Conservation (phyloP, 2,888 invertebrate genomes). For the Aspidiotus rigidus region DNA sequence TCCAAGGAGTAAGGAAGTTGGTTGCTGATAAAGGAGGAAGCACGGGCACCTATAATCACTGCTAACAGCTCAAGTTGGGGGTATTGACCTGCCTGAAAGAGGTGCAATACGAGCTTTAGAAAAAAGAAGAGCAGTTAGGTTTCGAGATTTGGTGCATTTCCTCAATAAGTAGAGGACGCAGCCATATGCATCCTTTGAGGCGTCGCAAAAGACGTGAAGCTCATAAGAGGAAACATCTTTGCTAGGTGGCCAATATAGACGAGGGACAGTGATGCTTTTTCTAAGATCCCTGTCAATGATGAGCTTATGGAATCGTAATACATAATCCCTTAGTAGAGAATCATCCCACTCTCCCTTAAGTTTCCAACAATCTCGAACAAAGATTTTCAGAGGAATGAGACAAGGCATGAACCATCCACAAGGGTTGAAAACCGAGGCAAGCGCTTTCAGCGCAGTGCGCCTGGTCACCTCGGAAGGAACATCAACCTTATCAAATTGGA, state of each 20-base stretch:
- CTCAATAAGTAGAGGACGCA: background rate
- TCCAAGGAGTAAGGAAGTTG: background rate
- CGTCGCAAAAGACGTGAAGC: constrained; percentile 4
- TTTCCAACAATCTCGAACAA: constrained; percentile 5
- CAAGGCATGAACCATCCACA: background rate
- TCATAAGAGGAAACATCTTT: background rate
- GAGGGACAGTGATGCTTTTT: background rate
- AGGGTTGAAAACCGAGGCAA: constrained; percentile 5
- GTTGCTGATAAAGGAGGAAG: background rate
- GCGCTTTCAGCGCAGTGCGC: background rate
- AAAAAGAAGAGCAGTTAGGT: background rate
- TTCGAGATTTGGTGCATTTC: background rate
- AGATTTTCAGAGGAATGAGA: background rate
- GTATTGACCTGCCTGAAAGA: background rate
- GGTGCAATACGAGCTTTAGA: constrained; percentile 6
- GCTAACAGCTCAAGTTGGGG: background rate
- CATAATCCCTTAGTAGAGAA: background rate
- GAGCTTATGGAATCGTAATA: background rate
- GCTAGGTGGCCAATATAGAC: background rate
- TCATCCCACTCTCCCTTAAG: constrained; percentile 7
- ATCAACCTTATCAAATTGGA: background rate
- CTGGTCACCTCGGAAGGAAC: background rate
- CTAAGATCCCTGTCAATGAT: background rate
- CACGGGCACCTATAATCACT: background rate
- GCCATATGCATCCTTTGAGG: background rate